Percentiles rank a stretch among this genome's conserved stretches.
Conservation (phyloP, 2,113 vertebrate genomes). For the Falcunculus frontatus region DNA sequence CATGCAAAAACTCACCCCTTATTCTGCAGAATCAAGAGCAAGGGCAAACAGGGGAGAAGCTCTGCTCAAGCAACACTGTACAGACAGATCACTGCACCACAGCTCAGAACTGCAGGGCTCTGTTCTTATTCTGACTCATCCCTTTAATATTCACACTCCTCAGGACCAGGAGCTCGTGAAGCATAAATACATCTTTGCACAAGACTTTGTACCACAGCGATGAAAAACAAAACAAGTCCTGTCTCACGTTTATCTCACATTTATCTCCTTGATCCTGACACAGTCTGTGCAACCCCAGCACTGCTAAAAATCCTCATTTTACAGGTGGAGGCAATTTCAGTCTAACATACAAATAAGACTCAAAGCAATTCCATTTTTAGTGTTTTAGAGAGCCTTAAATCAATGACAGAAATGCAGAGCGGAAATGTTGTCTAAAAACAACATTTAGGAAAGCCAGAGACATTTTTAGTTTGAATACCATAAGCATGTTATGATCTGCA, state of each 20-base stretch:
- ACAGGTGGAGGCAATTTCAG: not conserved
- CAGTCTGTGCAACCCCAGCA: not conserved
- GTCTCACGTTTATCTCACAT: rapidly evolving
- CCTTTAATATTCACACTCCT: not conserved
- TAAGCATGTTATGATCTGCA: not conserved
- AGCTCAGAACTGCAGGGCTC: not conserved
- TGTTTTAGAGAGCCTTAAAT: not conserved
- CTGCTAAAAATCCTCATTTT: not conserved
- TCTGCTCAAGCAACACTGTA: not conserved
- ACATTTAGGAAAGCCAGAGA: not conserved
- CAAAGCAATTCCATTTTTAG: not conserved
- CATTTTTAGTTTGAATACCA: not conserved
- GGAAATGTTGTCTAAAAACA: not conserved
- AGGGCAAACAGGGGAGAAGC: not conserved
- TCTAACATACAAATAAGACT: not conserved
- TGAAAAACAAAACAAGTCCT: not conserved
- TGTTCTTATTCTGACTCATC: not conserved
- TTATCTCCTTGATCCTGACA: not conserved
- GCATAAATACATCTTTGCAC: not conserved
- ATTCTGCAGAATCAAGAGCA: not conserved
- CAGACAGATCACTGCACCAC: not conserved
- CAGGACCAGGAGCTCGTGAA: not conserved
- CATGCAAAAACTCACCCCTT: not conserved
- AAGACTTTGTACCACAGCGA: not conserved
- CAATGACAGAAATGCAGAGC: not conserved